A percentile compares a stretch with the other conserved stretches of the same genome.
These are phyloP conservation scores for Philaenus spumarius DNA, from an alignment of 1,140 invertebrate species.

Conservation along the genomic window DNA sequence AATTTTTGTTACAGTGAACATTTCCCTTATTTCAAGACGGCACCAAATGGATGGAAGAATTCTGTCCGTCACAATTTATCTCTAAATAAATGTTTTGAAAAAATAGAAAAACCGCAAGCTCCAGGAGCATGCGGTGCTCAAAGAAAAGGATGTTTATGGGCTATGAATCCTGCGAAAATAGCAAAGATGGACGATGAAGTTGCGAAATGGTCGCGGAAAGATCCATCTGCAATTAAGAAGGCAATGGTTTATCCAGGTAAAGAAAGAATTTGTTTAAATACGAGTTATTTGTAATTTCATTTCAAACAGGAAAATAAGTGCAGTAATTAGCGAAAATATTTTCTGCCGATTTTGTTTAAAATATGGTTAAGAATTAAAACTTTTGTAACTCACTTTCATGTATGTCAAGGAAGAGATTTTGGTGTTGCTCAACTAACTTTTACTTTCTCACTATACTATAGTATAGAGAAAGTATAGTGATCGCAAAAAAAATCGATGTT, in stretches of 20 bases:
- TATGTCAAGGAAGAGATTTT: no score
- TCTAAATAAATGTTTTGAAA: slow-evolving; percentile 96
- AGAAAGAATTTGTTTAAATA: no score
- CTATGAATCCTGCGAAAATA: slow-evolving; percentile 90
- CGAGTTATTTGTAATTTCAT: no score
- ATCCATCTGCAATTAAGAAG: slow-evolving; percentile 73
- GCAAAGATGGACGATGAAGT: slow-evolving; percentile 97
- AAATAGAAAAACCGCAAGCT: slow-evolving; percentile 88
- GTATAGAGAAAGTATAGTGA: no score
- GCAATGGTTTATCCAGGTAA: slow-evolving; percentile 84
- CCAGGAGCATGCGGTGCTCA: slow-evolving; percentile 69
- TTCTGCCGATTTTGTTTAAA: no score
- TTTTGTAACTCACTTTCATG: no score
- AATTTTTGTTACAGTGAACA: slow-evolving; percentile 70
- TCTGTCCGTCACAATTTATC: slow-evolving; percentile 94
- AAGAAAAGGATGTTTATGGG: slow-evolving; percentile 89
- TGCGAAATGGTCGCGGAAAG: slow-evolving; percentile 92
- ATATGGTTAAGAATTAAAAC: no score
- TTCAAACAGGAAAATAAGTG: no score
- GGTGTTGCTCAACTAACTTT: no score
- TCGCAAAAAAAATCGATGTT: no score
- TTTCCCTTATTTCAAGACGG: slow-evolving; percentile 96
- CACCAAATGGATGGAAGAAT: slow-evolving; percentile 97
- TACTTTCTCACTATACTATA: no score
- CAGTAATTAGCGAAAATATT: no score